Evolutionary conservation across 37 sponge, comb jelly and placozoan species (phyloP).

Genomic region (Ephydatia muelleri): DNA sequence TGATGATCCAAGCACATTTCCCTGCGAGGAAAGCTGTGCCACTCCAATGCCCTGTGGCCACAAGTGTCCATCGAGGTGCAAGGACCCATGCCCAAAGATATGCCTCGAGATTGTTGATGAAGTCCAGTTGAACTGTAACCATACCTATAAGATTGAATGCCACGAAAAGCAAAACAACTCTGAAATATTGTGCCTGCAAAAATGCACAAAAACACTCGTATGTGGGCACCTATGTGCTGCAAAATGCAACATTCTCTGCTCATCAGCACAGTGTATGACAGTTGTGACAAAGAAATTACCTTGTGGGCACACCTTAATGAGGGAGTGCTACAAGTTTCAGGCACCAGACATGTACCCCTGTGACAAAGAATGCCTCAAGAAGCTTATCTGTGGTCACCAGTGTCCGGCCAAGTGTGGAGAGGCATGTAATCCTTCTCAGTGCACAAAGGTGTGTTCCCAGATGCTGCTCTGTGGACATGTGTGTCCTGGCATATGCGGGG

Average conservation of each 20-base stretch:
- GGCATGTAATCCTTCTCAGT: constrained; percentile 2
- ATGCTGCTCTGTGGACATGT: constrained; percentile 70
- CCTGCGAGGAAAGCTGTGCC: neutral
- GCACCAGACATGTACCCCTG: neutral
- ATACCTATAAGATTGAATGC: neutral
- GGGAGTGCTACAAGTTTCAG: constrained; percentile 7
- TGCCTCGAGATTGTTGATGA: constrained; percentile 31
- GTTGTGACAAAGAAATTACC: constrained; percentile 15
- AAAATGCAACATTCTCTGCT: constrained; percentile 37
- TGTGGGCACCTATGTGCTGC: constrained; percentile 59
- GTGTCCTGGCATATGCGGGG: constrained; percentile 61
- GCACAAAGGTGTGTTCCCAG: constrained; percentile 23
- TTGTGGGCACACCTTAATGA: constrained; percentile 50
- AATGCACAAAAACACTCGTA: constrained; percentile 15
- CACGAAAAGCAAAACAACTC: neutral
- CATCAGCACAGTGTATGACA: constrained; percentile 4
- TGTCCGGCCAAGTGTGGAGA: constrained; percentile 31
- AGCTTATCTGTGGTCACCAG: constrained; percentile 36
- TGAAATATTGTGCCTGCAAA: constrained; percentile 1
- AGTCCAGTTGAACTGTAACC: neutral
- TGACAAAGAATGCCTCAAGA: constrained; percentile 8
- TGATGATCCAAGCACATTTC: neutral
- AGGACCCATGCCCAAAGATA: constrained; percentile 30
- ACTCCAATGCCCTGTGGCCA: constrained; percentile 49
- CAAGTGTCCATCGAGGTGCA: constrained; percentile 51